These are phyloP conservation scores for Aurelia aurita complex sp. Pacific DNA, from an alignment of 30 jellyfish, hydroid and myxozoan genomes.

Conservation along the genomic window DNA sequence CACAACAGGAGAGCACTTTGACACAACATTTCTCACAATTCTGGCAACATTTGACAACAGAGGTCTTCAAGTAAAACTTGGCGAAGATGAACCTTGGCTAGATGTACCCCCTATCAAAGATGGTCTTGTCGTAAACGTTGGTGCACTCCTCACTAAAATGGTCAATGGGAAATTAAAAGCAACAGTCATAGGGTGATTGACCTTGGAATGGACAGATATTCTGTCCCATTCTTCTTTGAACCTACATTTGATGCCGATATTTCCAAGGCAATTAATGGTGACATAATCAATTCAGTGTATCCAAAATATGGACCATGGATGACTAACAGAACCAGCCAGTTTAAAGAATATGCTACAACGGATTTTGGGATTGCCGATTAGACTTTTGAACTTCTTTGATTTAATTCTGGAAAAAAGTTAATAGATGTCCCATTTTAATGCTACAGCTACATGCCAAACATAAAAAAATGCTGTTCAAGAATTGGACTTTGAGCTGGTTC, in stretches of 20 bases:
- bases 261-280: conserved; percentile 72
- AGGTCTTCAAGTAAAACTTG: conserved; percentile 82
- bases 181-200: conserved; percentile 87
- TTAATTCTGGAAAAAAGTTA: no score
- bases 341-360: conserved; percentile 82
- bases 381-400: neutral
- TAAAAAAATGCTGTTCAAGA: no score
- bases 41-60: conserved; percentile 69
- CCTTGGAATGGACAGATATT: conserved; percentile 68
- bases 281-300: conserved; percentile 21
- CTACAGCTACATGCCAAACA: no score
- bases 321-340: conserved; percentile 87
- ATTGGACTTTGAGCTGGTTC: no score
- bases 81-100: conserved; percentile 68
- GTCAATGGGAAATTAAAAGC: conserved; percentile 59
- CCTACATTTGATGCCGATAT: conserved; percentile 80
- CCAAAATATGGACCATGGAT: conserved; percentile 87
- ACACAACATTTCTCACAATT: conserved; percentile 62
- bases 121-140: conserved; percentile 66
- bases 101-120: conserved; percentile 70
- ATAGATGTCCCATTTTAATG: no score
- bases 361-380: conserved; percentile 86
- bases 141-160: conserved; percentile 58
- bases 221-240: conserved; percentile 83
- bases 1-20: conserved; percentile 91